A percentile compares a stretch with the other conserved stretches of the same genome.
Evolutionary conservation across 2,888 invertebrate genomes (phyloP).

Genomic region (Osmoderma eremita): DNA sequence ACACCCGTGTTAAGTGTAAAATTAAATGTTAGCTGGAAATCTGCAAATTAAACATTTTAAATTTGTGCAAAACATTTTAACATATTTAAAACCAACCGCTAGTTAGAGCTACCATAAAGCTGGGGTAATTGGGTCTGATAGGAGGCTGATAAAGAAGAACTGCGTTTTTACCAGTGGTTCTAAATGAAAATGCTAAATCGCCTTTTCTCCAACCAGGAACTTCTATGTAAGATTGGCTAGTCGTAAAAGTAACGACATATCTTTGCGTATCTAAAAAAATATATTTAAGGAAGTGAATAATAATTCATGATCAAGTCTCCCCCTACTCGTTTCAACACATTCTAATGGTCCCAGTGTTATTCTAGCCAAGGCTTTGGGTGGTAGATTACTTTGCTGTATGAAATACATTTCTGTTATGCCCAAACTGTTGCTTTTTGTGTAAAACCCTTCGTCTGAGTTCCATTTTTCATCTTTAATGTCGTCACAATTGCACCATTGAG

Average conservation of each 20-base stretch:
- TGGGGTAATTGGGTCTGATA: constrained; percentile 87
- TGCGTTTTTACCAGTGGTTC: constrained; percentile 90
- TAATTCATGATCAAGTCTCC: constrained; percentile 16
- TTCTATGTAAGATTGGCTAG: constrained; percentile 90
- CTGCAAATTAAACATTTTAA: constrained; percentile 58
- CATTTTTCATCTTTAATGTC: constrained; percentile 83
- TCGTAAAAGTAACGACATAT: constrained; percentile 93
- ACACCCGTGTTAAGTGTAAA: constrained; percentile 88
- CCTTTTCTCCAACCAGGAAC: constrained; percentile 94
- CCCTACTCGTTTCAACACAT: constrained; percentile 93
- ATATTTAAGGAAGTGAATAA: background rate
- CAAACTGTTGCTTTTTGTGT: constrained; percentile 80
- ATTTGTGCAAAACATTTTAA: background rate
- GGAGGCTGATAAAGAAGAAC: constrained; percentile 92
- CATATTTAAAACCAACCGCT: constrained; percentile 68
- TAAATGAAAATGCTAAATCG: constrained; percentile 91
- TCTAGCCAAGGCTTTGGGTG: constrained; percentile 84
- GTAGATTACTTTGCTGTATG: constrained; percentile 83
- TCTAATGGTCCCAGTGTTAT: constrained; percentile 91
- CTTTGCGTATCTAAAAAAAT: constrained; percentile 81
- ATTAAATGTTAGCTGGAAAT: constrained; percentile 88
- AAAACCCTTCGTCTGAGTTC: constrained; percentile 89
- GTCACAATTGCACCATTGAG: constrained; percentile 92
- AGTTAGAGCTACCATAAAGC: constrained; percentile 90
- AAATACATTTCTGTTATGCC: constrained; percentile 93